A percentile compares a stretch with the other conserved stretches of the same genome.
Conservation (phyloP, 2,888 invertebrate genomes). For the Lacanobia oleracea region DNA sequence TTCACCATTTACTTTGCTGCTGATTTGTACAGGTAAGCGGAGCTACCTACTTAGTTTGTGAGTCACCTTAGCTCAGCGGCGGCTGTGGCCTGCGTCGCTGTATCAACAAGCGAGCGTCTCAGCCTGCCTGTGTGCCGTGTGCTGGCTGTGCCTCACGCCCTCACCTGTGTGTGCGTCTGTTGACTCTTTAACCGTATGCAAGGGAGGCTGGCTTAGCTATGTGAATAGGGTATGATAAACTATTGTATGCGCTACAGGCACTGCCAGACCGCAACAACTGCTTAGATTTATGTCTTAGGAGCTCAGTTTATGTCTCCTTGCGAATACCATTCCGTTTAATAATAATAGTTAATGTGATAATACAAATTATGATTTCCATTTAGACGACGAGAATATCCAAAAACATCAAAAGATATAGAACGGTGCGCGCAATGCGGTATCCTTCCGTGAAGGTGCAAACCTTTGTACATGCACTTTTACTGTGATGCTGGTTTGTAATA, state of each 20-base stretch:
- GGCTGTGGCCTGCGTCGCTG: slow-evolving; percentile 65
- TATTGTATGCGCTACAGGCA: slow-evolving; percentile 31
- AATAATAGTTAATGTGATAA: neutral
- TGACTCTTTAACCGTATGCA: slow-evolving; percentile 67
- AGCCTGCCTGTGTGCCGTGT: slow-evolving; percentile 61
- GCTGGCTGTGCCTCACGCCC: slow-evolving; percentile 42
- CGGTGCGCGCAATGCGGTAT: slow-evolving; percentile 65
- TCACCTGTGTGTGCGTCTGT: slow-evolving; percentile 70
- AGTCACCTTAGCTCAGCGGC: slow-evolving; percentile 78
- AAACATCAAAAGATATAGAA: slow-evolving; percentile 19
- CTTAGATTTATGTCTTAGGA: slow-evolving; percentile 20
- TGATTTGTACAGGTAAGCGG: slow-evolving; percentile 89
- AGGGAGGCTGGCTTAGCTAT: slow-evolving; percentile 63
- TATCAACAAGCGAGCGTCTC: slow-evolving; percentile 71
- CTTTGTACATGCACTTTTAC: slow-evolving; percentile 45
- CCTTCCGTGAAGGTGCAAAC: slow-evolving; percentile 33
- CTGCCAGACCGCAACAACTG: slow-evolving; percentile 8
- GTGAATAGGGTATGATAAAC: slow-evolving; percentile 59
- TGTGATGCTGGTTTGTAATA: neutral
- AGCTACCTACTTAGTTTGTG: slow-evolving; percentile 83
- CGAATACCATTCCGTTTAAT: neutral
- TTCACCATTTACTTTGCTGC: slow-evolving; percentile 87
- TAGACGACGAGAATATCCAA: neutral
- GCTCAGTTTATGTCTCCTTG: neutral
- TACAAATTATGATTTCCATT: slow-evolving; percentile 1